Evolutionary conservation across 2,113 vertebrate genomes (phyloP).

Genomic region (Ictalurus punctatus): DNA sequence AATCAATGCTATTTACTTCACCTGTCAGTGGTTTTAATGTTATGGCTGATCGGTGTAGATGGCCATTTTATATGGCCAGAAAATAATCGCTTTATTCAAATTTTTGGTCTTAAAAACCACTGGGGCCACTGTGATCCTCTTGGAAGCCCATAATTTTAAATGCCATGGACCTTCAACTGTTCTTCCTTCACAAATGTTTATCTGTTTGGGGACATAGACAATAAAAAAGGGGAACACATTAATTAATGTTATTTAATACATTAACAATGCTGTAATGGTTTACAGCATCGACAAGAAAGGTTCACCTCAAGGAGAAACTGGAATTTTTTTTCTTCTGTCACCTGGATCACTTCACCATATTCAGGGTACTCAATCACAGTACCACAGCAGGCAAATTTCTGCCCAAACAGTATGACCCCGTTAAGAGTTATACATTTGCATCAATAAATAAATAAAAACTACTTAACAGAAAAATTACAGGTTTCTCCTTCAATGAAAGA

Average conservation of each 20-base stretch:
- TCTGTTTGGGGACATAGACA: slow-evolving; percentile 34
- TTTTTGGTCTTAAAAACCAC: slow-evolving; percentile 25
- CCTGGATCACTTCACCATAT: slow-evolving; percentile 98
- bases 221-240: background rate
- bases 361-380: slow-evolving; percentile 94
- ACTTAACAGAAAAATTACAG: background rate
- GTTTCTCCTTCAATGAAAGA: background rate
- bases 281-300: background rate
- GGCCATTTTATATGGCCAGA: background rate
- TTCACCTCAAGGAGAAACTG: slow-evolving; percentile 88
- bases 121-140: slow-evolving; percentile 25
- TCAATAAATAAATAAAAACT: background rate
- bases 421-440: background rate
- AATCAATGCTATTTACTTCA: background rate
- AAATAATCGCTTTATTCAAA: background rate
- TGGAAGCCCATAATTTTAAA: slow-evolving; percentile 65
- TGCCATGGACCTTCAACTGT: slow-evolving; percentile 87
- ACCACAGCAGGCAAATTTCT: slow-evolving; percentile 93
- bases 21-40: background rate
- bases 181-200: slow-evolving; percentile 83
- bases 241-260: background rate
- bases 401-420: background rate
- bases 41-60: background rate
- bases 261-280: background rate
- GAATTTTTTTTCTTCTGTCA: slow-evolving; percentile 94